A percentile compares a stretch with the other conserved stretches of the same genome.
phyloP scores from a whole-genome alignment of 2,888 invertebrate species.

The Eulithis testata region DNA sequence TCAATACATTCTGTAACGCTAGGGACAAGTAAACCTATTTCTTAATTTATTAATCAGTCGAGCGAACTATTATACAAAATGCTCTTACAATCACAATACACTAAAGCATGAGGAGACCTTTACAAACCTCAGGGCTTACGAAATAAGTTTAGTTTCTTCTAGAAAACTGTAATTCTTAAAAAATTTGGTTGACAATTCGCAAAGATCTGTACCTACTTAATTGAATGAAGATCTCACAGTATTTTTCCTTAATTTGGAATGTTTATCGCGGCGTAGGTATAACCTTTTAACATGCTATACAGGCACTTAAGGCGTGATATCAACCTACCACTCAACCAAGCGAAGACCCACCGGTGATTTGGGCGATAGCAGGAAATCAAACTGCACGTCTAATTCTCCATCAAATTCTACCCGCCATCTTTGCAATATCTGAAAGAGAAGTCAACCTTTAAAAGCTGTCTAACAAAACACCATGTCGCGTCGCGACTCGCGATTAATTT shows the following conservation, averaged over 20 bases:
- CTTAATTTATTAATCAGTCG: slow-evolving; percentile 36
- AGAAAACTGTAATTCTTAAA: background rate
- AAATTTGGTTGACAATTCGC: background rate
- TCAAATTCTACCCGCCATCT: slow-evolving; percentile 89
- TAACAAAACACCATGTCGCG: too few species aligned
- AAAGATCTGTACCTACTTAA: background rate
- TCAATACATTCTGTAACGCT: slow-evolving; percentile 18
- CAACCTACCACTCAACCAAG: slow-evolving; percentile 84
- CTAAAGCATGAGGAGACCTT: slow-evolving; percentile 5
- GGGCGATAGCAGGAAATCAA: slow-evolving; percentile 92
- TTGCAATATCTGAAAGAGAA: slow-evolving; percentile 85
- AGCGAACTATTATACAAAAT: slow-evolving; percentile 41
- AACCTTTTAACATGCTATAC: background rate
- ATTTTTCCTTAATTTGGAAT: background rate
- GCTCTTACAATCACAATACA: slow-evolving; percentile 36
- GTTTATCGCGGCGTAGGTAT: slow-evolving; percentile 4
- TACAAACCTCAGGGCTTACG: background rate
- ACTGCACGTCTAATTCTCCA: slow-evolving; percentile 89
- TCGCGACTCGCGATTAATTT: too few species aligned
- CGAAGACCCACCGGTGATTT: slow-evolving; percentile 89
- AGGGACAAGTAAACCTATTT: slow-evolving; percentile 14
- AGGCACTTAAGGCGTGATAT: slow-evolving; percentile 1
- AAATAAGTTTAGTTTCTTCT: background rate
- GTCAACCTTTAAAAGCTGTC: too few species aligned
- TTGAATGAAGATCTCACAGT: background rate